Percentiles rank a stretch among this genome's conserved stretches.
phyloP scores from a whole-genome alignment of 92 coral and sea anemone species.

The Umimayanthus kanabou region DNA sequence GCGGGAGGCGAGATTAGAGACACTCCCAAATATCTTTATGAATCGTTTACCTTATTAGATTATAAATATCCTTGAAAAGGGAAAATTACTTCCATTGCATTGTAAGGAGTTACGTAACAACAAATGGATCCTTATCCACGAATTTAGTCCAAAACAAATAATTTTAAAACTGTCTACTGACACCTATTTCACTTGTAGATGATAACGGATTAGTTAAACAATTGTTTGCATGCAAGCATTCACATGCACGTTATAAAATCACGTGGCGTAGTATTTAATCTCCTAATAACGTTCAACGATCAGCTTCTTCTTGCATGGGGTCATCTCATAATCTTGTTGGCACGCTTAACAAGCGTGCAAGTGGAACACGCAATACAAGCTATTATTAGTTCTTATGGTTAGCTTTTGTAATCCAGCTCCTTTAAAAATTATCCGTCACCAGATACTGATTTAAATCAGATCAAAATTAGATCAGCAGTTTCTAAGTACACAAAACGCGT shows the following conservation, averaged over 20 bases:
- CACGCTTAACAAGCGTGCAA: neutral
- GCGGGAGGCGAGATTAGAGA: neutral
- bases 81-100: neutral
- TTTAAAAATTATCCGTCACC: neutral
- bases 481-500: neutral
- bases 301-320: neutral
- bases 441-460: too few relatives aligned
- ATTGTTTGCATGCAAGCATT: too few relatives aligned
- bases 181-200: too few relatives aligned
- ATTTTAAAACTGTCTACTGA: neutral
- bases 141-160: too few relatives aligned
- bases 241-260: neutral
- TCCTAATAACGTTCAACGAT: neutral
- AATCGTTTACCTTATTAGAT: neutral
- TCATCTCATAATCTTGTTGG: neutral
- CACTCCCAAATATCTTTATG: neutral
- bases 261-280: neutral
- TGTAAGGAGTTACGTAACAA: neutral
- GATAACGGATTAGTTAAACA: neutral
- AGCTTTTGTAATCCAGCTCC: neutral
- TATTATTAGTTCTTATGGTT: neutral
- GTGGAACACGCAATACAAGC: neutral
- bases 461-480: neutral
- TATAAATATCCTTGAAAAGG: neutral
- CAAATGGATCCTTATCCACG: neutral